Conservation (phyloP, 2,113 vertebrate species). For the Electrona antarctica region DNA sequence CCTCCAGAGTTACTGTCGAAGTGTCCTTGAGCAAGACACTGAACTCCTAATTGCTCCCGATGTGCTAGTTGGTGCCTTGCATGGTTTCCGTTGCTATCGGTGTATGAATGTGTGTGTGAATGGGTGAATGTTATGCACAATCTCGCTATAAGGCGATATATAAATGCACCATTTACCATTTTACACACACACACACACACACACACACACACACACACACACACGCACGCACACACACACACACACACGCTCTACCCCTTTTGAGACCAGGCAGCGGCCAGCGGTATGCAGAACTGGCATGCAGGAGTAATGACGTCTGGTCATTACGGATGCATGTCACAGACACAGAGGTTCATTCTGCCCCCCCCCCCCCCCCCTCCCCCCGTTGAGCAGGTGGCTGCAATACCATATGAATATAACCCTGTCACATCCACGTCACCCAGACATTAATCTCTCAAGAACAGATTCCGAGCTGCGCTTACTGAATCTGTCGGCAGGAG, state of each 20-base stretch:
- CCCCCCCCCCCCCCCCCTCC: constrained; percentile 5
- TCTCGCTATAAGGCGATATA: too few species aligned
- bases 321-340: constrained; percentile 31
- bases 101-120: too few species aligned
- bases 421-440: constrained; percentile 19
- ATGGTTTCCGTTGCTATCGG: too few species aligned
- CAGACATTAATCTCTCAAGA: neutral
- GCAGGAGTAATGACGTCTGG: constrained; percentile 9
- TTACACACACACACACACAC: too few species aligned
- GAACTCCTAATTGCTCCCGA: too few species aligned
- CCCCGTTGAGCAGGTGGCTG: constrained; percentile 14
- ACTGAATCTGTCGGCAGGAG: too few species aligned
- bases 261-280: neutral
- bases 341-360: constrained; percentile 38
- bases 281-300: constrained; percentile 2
- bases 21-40: too few species aligned
- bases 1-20: too few species aligned
- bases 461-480: too few species aligned
- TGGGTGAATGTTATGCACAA: too few species aligned
- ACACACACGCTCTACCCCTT: neutral
- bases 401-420: constrained; percentile 26
- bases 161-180: too few species aligned
- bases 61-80: too few species aligned
- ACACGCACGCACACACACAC: neutral
- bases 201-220: constrained; percentile 10